A percentile compares a stretch with the other conserved stretches of the same genome.
phyloP scores from a whole-genome alignment of 2,113 vertebrate genomes.

The Nycticryphes semicollaris region DNA sequence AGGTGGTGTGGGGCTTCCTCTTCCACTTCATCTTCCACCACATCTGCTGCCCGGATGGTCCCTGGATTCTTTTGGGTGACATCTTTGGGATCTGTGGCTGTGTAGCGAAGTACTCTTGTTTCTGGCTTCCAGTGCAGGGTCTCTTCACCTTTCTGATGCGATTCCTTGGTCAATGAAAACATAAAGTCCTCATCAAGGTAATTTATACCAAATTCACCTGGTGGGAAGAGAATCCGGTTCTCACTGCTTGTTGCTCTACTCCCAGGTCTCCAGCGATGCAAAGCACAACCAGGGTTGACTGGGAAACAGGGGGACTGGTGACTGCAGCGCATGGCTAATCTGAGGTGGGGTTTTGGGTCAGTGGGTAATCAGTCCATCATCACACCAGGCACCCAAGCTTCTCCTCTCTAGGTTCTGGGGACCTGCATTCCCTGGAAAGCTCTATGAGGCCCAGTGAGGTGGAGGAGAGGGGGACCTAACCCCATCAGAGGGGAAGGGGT shows the following conservation, averaged over 20 bases:
- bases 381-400: neutral
- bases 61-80: neutral
- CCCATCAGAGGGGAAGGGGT: neutral
- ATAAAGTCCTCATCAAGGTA: neutral
- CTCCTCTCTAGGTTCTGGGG: neutral
- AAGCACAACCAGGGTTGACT: neutral
- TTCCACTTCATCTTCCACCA: neutral
- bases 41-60: neutral
- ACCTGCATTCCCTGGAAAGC: neutral
- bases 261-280: neutral
- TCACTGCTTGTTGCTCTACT: neutral
- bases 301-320: neutral
- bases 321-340: neutral
- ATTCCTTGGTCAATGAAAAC: neutral
- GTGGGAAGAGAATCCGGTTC: neutral
- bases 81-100: neutral
- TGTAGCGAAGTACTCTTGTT: neutral
- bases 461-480: neutral
- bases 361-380: neutral
- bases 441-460: neutral
- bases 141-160: neutral
- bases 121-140: neutral
- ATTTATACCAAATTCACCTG: constrained; percentile 4
- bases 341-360: neutral
- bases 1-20: neutral